A percentile compares a stretch with the other conserved stretches of the same genome.
These are phyloP conservation scores for Puma concolor DNA, from an alignment of 2,113 vertebrate species.

Conservation along the genomic window DNA sequence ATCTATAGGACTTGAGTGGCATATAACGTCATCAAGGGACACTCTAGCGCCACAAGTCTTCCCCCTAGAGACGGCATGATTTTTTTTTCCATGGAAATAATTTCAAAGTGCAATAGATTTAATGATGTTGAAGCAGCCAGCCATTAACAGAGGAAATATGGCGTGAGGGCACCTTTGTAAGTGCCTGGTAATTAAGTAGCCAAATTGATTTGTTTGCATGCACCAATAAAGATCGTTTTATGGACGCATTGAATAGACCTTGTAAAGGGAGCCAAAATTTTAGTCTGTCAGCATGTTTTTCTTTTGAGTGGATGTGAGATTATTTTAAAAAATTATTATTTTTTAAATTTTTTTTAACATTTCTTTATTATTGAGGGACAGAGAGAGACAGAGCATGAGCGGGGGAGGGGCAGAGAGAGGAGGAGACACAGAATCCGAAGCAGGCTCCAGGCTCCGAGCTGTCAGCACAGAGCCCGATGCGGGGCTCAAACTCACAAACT, in stretches of 20 bases:
- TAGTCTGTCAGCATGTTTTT: accelerated
- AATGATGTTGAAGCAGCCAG: neutral
- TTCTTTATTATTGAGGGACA: no score
- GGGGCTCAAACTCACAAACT: no score
- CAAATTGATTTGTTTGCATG: neutral
- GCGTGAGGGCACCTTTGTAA: neutral
- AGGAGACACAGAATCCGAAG: no score
- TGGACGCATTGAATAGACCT: neutral
- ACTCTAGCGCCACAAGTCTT: neutral
- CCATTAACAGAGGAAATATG: neutral
- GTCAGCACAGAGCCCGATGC: no score
- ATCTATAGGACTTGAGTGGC: neutral
- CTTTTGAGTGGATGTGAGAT: neutral
- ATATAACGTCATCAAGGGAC: accelerated
- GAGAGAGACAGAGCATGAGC: no score
- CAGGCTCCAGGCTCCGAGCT: no score
- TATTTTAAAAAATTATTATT: no score
- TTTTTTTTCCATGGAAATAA: neutral
- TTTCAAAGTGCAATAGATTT: neutral
- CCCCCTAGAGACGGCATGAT: neutral
- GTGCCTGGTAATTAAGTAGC: neutral
- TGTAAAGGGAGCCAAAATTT: neutral
- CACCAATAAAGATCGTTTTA: neutral
- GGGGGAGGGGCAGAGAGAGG: no score
- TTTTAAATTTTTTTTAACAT: no score